These are phyloP conservation scores for Drosophila asahinai DNA, from an alignment of 1,140 invertebrate genomes.

Conservation along the genomic window DNA sequence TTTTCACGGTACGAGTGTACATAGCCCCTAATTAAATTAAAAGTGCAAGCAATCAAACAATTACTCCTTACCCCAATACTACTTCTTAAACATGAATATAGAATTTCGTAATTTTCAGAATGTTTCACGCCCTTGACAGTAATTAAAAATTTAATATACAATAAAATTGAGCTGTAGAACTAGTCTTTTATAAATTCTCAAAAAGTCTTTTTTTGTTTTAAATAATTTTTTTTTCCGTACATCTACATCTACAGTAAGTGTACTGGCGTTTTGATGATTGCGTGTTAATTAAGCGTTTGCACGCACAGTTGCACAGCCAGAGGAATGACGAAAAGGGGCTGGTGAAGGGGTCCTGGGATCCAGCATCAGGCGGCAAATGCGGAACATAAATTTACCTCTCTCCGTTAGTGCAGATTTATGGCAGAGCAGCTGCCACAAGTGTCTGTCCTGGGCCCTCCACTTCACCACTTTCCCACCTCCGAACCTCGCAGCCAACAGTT, in stretches of 20 bases:
- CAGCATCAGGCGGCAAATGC: constrained; percentile 37
- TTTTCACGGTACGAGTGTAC: too few relatives aligned
- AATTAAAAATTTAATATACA: too few relatives aligned
- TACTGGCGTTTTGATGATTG: constrained; percentile 58
- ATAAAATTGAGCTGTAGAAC: too few relatives aligned
- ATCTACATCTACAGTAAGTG: neutral
- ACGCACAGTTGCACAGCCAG: constrained; percentile 63
- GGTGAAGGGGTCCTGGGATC: neutral
- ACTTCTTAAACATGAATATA: too few relatives aligned
- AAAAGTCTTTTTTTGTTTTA: too few relatives aligned
- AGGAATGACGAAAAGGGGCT: neutral
- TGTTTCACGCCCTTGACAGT: too few relatives aligned
- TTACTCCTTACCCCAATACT: too few relatives aligned
- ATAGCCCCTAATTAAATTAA: too few relatives aligned
- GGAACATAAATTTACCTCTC: constrained; percentile 52
- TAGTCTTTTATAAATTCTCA: too few relatives aligned
- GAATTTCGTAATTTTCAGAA: too few relatives aligned
- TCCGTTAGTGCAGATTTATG: constrained; percentile 59
- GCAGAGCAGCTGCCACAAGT: constrained; percentile 48
- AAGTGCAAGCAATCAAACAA: too few relatives aligned
- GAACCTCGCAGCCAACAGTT: neutral
- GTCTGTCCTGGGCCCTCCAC: constrained; percentile 30
- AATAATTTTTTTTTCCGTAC: constrained; percentile 1
- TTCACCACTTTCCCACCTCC: constrained; percentile 27
- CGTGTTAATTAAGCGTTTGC: constrained; percentile 75